A percentile compares a stretch with the other conserved stretches of the same genome.
These are phyloP conservation scores for Eledona agricola DNA, from an alignment of 2,888 invertebrate species.

Conservation along the genomic window DNA sequence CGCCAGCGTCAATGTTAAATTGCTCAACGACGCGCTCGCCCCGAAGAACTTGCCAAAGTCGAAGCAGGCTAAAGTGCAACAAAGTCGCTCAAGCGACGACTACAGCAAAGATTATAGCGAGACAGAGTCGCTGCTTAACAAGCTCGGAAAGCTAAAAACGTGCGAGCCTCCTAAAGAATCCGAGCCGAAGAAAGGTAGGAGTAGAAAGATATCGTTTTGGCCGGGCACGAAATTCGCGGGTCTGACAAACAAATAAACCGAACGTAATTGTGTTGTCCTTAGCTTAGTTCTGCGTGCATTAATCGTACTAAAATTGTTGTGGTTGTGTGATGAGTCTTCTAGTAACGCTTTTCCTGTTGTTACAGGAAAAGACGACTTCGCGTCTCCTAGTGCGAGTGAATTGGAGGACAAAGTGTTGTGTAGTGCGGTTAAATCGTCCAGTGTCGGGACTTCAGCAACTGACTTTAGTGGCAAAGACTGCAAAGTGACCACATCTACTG, in stretches of 20 bases:
- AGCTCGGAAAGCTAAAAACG: slow-evolving; percentile 54
- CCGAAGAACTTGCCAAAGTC: slow-evolving; percentile 33
- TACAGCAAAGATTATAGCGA: slow-evolving; percentile 60
- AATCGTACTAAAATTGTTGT: slow-evolving; percentile 44
- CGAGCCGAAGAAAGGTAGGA: slow-evolving; percentile 69
- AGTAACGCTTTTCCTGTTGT: slow-evolving; percentile 51
- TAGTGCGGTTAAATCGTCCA: slow-evolving; percentile 63
- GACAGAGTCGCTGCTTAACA: slow-evolving; percentile 59
- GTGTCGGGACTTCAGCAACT: slow-evolving; percentile 71
- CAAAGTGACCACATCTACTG: slow-evolving; percentile 69
- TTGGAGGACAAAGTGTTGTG: slow-evolving; percentile 39
- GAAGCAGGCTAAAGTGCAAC: slow-evolving; percentile 39
- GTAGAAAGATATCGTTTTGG: slow-evolving; percentile 78
- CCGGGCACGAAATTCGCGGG: slow-evolving; percentile 72
- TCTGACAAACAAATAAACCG: slow-evolving; percentile 50
- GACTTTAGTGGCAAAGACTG: slow-evolving; percentile 67
- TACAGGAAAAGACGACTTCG: slow-evolving; percentile 52
- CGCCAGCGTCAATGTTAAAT: slow-evolving; percentile 60
- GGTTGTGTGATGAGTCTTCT: slow-evolving; percentile 39
- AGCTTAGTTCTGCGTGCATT: slow-evolving; percentile 45
- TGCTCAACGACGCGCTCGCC: slow-evolving; percentile 37
- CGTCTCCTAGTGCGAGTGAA: slow-evolving; percentile 45
- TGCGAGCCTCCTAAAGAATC: slow-evolving; percentile 14
- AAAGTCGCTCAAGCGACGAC: slow-evolving; percentile 56
- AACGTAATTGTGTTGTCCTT: slow-evolving; percentile 46